These are phyloP conservation scores for Bujurquina vittata DNA, from an alignment of 2,113 vertebrate genomes.

Conservation along the genomic window DNA sequence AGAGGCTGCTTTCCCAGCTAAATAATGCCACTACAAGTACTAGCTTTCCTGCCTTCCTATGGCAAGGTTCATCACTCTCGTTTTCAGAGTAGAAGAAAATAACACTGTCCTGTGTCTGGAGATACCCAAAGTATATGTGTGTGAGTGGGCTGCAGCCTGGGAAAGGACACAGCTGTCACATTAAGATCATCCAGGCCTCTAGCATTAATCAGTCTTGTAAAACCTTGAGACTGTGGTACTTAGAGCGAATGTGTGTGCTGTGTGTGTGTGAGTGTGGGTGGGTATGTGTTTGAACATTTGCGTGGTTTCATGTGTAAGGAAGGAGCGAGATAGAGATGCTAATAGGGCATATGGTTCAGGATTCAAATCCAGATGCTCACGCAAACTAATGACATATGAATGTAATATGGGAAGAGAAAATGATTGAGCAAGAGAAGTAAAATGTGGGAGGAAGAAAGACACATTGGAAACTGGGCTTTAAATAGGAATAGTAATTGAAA, in stretches of 20 bases:
- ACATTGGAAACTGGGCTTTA: neutral
- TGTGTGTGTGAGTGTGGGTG: neutral
- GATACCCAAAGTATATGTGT: constrained; percentile 6
- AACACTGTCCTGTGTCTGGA: constrained; percentile 17
- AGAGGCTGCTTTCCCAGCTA: constrained; percentile 45
- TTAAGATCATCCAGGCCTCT: constrained; percentile 61
- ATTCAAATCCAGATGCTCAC: constrained; percentile 62
- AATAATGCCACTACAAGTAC: constrained; percentile 57
- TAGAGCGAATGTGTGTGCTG: constrained; percentile 19
- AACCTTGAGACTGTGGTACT: constrained; percentile 56
- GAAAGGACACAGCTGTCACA: constrained; percentile 74
- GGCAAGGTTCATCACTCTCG: constrained; percentile 33
- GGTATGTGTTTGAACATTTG: neutral
- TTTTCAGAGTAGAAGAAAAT: constrained; percentile 28
- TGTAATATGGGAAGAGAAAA: constrained; percentile 10
- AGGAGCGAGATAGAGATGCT: constrained; percentile 45
- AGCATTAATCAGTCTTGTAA: constrained; percentile 71
- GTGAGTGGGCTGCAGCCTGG: constrained; percentile 19
- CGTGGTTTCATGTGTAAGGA: constrained; percentile 25
- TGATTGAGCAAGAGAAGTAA: neutral
- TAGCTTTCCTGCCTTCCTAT: constrained; percentile 18
- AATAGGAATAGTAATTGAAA: neutral
- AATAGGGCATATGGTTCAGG: constrained; percentile 51
- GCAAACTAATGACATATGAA: constrained; percentile 19
- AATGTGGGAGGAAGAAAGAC: neutral